Base-by-base conservation (phyloP, 2,113 vertebrate species). In the Microcebus lehilahytsara region DNA sequence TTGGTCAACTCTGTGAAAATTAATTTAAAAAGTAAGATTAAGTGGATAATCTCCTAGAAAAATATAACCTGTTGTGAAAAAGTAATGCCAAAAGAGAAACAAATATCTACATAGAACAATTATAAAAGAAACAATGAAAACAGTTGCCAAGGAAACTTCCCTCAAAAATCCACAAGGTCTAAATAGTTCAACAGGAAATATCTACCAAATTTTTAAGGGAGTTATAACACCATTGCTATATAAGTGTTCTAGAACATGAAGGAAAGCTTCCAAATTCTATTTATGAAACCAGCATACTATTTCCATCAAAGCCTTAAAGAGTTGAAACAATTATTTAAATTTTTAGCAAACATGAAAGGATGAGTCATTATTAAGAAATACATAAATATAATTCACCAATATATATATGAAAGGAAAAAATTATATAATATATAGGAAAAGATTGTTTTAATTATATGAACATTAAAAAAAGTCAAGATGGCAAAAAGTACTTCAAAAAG, bases 211-310 rank as follows among this genome's bases (percentile, higher is more conserved):
- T 32, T 80, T 93, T 46, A 80, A 8, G 74, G 53, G 23, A 80
- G 53, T 60, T 85, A 60, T 40, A 60, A 64, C 20, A 60, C 14
- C 12, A 75, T 5, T n/a, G n/a, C 53, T 72, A 64, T 80, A 2
- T 25, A 79, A 78, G 22, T 91, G 17, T 64, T 80, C 17, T 19
- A 53, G 30, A 85, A 53, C 16, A 79, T 85, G 42, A 90, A 96
- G 64, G 22, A 90, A 80, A 66, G 72, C 20, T 72, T 64, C 74
- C 58, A 93, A 79, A 96, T 74, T 86, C 56, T 91, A 80, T 51
- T 93, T 72, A 85, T 56, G n/a, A 96, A 85, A 80, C 25, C 13
- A 80, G 23, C 20, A 9, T 79, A 85, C 64, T 46, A 85, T 0
- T 85, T 42, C 71, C 66, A 85, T 93, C 56, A 85, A 80, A 90